Conservation (phyloP, 1,140 invertebrate species). For the Reticulitermes speratus region DNA sequence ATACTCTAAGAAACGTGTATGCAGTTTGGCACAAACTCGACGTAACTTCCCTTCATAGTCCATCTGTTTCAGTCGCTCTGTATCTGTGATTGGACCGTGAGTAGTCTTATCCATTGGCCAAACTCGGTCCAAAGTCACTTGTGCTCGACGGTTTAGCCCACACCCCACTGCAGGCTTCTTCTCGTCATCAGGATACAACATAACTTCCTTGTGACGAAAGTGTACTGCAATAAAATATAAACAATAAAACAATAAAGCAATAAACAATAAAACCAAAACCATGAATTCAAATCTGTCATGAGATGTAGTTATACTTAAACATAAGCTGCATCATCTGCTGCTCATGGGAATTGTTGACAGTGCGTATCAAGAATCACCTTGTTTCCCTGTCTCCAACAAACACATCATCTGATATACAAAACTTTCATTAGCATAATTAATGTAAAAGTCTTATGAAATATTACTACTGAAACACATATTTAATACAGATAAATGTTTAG, state of each 20-base stretch:
- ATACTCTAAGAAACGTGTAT: conserved; percentile 92
- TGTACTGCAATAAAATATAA: conserved; percentile 55
- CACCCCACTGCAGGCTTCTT: conserved; percentile 75
- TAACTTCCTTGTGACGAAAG: conserved; percentile 74
- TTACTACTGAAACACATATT: no score
- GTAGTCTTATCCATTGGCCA: conserved; percentile 90
- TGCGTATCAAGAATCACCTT: no score
- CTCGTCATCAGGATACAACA: conserved; percentile 57
- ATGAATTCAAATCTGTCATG: no score
- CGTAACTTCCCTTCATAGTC: conserved; percentile 87
- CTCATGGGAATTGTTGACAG: no score
- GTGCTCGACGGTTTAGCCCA: conserved; percentile 88
- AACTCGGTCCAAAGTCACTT: conserved; percentile 90
- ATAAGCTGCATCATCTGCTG: no score
- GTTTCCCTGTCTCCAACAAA: no score
- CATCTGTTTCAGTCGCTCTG: conserved; percentile 72
- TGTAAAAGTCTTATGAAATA: no score
- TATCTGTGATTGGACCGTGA: conserved; percentile 77
- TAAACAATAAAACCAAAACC: no score
- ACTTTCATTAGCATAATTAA: no score
- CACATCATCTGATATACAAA: no score
- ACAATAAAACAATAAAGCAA: background rate
- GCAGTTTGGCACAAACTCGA: conserved; percentile 79
- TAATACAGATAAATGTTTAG: no score
- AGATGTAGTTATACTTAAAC: no score